Evolutionary conservation across 1,140 invertebrate species (phyloP).

Genomic region (Musca vetustissima): DNA sequence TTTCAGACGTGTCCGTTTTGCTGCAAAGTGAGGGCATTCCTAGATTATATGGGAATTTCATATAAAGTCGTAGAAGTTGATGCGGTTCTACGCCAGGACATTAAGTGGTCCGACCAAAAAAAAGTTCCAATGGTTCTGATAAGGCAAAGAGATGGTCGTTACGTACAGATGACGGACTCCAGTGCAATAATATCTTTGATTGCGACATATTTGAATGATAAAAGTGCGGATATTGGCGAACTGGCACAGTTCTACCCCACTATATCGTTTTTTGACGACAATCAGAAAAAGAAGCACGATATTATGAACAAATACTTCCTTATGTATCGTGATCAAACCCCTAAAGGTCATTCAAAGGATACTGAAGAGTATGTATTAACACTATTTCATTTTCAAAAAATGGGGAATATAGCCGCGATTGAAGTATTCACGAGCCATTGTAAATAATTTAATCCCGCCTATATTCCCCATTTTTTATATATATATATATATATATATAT

Average conservation of each 20-base stretch:
- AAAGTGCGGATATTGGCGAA: conserved; percentile 64
- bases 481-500: too few species aligned
- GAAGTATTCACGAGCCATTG: too few species aligned
- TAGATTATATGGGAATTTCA: conserved; percentile 92
- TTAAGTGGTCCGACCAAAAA: conserved; percentile 92
- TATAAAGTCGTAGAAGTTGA: conserved; percentile 95
- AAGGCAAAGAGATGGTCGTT: conserved; percentile 71
- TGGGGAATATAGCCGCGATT: too few species aligned
- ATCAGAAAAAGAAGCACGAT: conserved; percentile 70
- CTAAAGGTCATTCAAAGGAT: conserved; percentile 61
- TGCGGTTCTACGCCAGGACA: conserved; percentile 78
- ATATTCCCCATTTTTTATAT: too few species aligned
- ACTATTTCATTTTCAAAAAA: too few species aligned
- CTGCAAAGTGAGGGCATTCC: conserved; percentile 92
- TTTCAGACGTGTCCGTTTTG: conserved; percentile 99
- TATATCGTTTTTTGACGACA: conserved; percentile 69
- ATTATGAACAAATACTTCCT: conserved; percentile 95
- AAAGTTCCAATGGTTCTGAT: conserved; percentile 95
- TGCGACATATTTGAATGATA: conserved; percentile 74
- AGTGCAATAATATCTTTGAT: conserved; percentile 91
- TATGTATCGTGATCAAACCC: conserved; percentile 73
- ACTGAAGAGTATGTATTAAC: conserved; percentile 64
- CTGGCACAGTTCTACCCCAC: conserved; percentile 82
- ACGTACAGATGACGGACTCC: conserved; percentile 89
- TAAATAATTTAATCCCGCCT: too few species aligned